A percentile compares a stretch with the other conserved stretches of the same genome.
Evolutionary conservation across 2,888 invertebrate genomes (phyloP).

Genomic region (Ptilodon capucinus): DNA sequence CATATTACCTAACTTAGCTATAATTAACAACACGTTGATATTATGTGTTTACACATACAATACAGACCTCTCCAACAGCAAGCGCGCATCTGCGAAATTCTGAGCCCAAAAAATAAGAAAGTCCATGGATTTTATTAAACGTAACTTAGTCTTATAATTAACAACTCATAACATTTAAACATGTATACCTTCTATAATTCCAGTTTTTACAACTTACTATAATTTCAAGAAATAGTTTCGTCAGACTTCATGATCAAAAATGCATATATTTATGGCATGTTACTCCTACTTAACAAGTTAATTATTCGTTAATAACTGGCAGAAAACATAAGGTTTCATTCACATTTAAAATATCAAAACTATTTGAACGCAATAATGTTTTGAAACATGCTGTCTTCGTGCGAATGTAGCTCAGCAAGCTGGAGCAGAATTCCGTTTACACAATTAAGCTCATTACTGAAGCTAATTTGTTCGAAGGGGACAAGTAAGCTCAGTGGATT

Average conservation of each 20-base stretch:
- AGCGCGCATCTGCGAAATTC: not conserved
- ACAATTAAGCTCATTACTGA: slow-evolving; percentile 68
- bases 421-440: slow-evolving; percentile 56
- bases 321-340: no score
- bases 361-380: no score
- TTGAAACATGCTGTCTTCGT: no score
- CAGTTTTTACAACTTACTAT: not conserved
- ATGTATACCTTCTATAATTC: no score
- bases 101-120: not conserved
- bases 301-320: slow-evolving; percentile 47
- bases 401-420: slow-evolving; percentile 54
- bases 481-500: slow-evolving; percentile 66
- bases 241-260: slow-evolving; percentile 28
- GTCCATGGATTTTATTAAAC: no score
- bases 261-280: slow-evolving; percentile 22
- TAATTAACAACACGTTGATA: no score
- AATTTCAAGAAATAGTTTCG: slow-evolving; percentile 22
- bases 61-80: not conserved
- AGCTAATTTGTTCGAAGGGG: slow-evolving; percentile 61
- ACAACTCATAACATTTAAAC: no score
- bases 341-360: no score
- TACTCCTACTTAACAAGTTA: slow-evolving; percentile 35
- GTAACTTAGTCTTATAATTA: no score
- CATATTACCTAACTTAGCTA: no score
- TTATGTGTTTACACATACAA: no score